Base-by-base conservation (phyloP, 2,797 vertebrate genomes). In the Lepilemur septentrionalis region DNA sequence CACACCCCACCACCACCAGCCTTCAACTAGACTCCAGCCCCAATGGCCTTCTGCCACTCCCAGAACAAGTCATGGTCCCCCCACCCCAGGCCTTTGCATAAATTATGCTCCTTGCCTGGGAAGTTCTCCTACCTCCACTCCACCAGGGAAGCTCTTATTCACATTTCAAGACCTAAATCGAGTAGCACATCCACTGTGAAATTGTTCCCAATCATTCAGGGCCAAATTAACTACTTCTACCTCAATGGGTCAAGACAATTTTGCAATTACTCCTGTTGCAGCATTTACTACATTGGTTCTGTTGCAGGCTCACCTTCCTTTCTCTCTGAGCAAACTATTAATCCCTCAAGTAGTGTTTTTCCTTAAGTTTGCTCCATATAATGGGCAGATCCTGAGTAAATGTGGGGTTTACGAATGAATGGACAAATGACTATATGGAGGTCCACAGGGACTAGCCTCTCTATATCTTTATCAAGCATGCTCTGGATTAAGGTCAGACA, bases 341-440 rank as follows among this genome's bases (percentile, higher is more conserved):
- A 85, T 91, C 76, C 55, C 30, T 93, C 78, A 67, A 43, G 41
- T 63, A 61, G 13, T 30, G 6, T 72, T 65, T 90, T 79, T 61
- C 72, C 70, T 38, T 67, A 73, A 87, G 52, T 79, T 52, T 91
- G 30, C 32, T 88, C 80, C 80, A 73, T 30, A 48, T 78, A 76
- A 67, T 88, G 48, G 48, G 30, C n/a, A 93, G 28, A 72, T 92
- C 35, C 91, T 94, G 61, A 89, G 35, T 85, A 89, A 86, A 73
- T 82, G 2, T 43, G 90, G 52, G 35, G 52, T 91, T 97, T 81
- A 78, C 78, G 46, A 95, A 88, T 92, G 69, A 91, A 67, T 48
- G 28, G 83, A 83, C 25, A 32, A 69, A 78, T 70, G 43, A 61
- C 50, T 32, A 48, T n/a, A n/a, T 83, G 35, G 35, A 79, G 72